Percentiles rank a stretch among this genome's conserved stretches.
These are phyloP conservation scores for Sebastes trivittatus DNA, from an alignment of 2,797 vertebrate species.

Conservation along the genomic window DNA sequence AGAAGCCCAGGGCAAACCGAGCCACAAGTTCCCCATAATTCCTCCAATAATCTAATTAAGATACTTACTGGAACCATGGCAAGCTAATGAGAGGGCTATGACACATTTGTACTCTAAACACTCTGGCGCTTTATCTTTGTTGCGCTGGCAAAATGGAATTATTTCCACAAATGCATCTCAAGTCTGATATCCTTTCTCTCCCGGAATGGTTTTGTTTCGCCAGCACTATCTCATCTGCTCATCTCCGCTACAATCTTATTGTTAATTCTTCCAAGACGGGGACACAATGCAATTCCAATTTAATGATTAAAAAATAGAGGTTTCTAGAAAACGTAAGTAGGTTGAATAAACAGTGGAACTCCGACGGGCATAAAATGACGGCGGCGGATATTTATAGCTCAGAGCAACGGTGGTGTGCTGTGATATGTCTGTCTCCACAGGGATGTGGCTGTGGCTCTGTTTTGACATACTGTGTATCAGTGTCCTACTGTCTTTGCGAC, in stretches of 20 bases:
- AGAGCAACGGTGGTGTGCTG: constrained; percentile 16
- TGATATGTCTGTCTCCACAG: constrained; percentile 51
- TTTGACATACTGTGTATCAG: constrained; percentile 50
- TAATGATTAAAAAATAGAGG: constrained; percentile 60
- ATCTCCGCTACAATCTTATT: constrained; percentile 62
- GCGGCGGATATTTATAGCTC: constrained; percentile 59
- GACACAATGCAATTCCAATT: constrained; percentile 48
- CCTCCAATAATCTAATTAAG: constrained; percentile 69
- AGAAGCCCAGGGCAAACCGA: constrained; percentile 55
- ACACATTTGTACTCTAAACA: constrained; percentile 66
- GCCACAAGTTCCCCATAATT: constrained; percentile 57
- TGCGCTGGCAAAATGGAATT: constrained; percentile 64
- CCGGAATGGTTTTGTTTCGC: constrained; percentile 68
- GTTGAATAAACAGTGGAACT: constrained; percentile 64
- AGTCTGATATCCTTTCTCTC: constrained; percentile 61
- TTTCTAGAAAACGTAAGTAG: constrained; percentile 56
- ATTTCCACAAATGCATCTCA: constrained; percentile 66
- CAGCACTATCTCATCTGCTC: constrained; percentile 62
- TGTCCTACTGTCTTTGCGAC: constrained; percentile 55
- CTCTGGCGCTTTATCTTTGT: constrained; percentile 60
- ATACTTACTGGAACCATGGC: constrained; percentile 67
- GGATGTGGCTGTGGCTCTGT: constrained; percentile 41
- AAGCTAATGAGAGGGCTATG: constrained; percentile 65
- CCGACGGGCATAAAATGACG: constrained; percentile 46
- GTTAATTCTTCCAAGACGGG: constrained; percentile 66